phyloP scores from a whole-genome alignment of 2,113 vertebrate genomes.

The Barbus barbus region DNA sequence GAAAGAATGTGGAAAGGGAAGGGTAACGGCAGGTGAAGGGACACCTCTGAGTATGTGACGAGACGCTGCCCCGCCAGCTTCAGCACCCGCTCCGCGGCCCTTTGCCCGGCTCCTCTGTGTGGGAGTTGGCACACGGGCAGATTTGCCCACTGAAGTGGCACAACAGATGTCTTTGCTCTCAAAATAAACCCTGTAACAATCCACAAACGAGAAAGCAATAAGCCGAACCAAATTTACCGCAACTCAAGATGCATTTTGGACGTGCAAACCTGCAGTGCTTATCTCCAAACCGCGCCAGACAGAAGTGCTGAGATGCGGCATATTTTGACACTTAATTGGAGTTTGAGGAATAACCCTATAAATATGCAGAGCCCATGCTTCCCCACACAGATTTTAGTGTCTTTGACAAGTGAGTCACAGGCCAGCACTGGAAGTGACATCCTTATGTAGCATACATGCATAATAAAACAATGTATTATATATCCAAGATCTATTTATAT shows the following conservation, averaged over 20 bases:
- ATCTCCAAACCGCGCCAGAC: conserved; percentile 6
- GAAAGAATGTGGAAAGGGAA: conserved; percentile 20
- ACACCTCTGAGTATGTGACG: conserved; percentile 53
- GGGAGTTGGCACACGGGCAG: not conserved
- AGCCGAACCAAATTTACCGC: conserved; percentile 9
- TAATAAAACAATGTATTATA: conserved; percentile 53
- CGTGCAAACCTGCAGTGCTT: not conserved
- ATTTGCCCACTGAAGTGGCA: not conserved
- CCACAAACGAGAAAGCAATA: conserved; percentile 20
- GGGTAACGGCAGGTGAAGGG: conserved; percentile 24
- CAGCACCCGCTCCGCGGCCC: conserved; percentile 55
- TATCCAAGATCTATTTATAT: conserved; percentile 55
- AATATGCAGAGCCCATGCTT: conserved; percentile 32
- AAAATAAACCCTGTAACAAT: conserved; percentile 25
- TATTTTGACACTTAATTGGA: conserved; percentile 36
- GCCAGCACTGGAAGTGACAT: conserved; percentile 35
- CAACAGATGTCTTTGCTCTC: conserved; percentile 32
- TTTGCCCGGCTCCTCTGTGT: no score
- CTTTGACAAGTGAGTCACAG: conserved; percentile 40
- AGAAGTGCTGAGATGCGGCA: conserved; percentile 23
- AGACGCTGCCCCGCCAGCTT: conserved; percentile 36
- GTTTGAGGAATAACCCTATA: conserved; percentile 32
- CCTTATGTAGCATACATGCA: conserved; percentile 47
- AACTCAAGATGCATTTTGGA: not conserved
- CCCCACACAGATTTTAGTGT: conserved; percentile 1